These are phyloP conservation scores for Ceratotherium simum DNA, from an alignment of 2,113 vertebrate species.

Conservation along the genomic window DNA sequence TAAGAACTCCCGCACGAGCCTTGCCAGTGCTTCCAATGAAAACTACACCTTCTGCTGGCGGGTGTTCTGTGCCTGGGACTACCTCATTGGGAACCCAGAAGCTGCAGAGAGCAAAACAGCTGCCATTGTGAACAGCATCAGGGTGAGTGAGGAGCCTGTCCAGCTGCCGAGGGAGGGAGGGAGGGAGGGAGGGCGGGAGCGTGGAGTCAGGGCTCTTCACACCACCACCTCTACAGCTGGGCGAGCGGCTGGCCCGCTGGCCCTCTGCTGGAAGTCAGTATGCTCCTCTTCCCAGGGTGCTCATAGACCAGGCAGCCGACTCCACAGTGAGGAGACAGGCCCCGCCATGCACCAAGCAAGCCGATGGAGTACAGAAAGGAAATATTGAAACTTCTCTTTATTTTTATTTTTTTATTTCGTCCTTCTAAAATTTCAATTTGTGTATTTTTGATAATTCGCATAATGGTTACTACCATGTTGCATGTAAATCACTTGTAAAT, in stretches of 20 bases:
- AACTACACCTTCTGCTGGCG: conserved; percentile 99
- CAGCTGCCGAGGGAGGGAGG: fast-evolving
- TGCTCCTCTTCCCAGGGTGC: fast-evolving
- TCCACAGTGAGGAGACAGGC: fast-evolving
- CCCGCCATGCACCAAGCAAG: neutral
- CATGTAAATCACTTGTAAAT: neutral
- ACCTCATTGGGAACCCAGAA: conserved; percentile 97
- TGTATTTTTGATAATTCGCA: neutral
- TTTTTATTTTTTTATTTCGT: neutral
- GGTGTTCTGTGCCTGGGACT: conserved; percentile 99
- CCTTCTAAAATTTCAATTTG: neutral
- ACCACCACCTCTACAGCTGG: fast-evolving
- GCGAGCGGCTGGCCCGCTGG: fast-evolving
- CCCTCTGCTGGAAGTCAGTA: neutral
- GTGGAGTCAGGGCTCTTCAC: neutral
- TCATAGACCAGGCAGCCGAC: too few species aligned
- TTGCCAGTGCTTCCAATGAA: conserved; percentile 96
- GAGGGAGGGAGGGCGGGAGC: fast-evolving
- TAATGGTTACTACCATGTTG: neutral
- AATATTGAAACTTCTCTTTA: fast-evolving
- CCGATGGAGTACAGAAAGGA: fast-evolving
- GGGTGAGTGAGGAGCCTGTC: conserved; percentile 85
- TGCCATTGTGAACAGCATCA: conserved; percentile 97
- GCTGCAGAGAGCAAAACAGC: conserved; percentile 98
- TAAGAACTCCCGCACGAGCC: conserved; percentile 96